Base-by-base conservation (phyloP, 2,797 vertebrate species). In the Hylomyscus alleni region DNA sequence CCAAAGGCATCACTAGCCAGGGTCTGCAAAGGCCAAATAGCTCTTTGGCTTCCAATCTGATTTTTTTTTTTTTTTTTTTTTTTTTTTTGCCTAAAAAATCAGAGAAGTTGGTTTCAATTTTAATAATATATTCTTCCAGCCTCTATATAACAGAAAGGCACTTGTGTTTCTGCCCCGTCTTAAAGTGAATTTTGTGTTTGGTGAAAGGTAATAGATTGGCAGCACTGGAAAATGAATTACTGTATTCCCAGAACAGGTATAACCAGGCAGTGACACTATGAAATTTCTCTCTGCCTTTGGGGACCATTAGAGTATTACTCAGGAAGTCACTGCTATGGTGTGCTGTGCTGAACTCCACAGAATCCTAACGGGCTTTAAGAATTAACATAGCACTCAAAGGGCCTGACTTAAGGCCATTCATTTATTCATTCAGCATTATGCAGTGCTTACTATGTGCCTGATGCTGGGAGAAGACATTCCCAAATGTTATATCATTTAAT, bases 181-280 rank as follows among this genome's bases (percentile, higher is more conserved):
- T 97, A 89, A 94, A 97, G 91, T 87, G 95, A 96, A 95, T 97
- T 97, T 97, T 96, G 94, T 96, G 84, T 97, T 97, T 95, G 95
- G 91, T 96, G 94, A 97, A 96, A 98, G 91, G 96, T 92, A 95
- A 83, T 95, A 95, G 95, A 95, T 96, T 94, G 94, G 92, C 85
- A 97, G 92, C 92, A 67, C 95, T 96, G 91, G 97, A 94, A 96
- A 97, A 97, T 93, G 95, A 97, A 96, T 96, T 95, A 95, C 95
- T 96, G 40, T 96, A 93, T 96, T 97, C 96, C 92, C 95, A 97
- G 84, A 95, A 96, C 92, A 97, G 65, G 85, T 97, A 96, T 93
- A 97, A 95, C 78, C 3, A 2, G 89, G 90, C 83, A 96, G 91
- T 96, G 94, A 97, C 96, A 97, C 94, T 89, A 44, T 90, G 90